These are phyloP conservation scores for Lordiphosa fenestrarum DNA, from an alignment of 2,888 invertebrate species.

Conservation along the genomic window DNA sequence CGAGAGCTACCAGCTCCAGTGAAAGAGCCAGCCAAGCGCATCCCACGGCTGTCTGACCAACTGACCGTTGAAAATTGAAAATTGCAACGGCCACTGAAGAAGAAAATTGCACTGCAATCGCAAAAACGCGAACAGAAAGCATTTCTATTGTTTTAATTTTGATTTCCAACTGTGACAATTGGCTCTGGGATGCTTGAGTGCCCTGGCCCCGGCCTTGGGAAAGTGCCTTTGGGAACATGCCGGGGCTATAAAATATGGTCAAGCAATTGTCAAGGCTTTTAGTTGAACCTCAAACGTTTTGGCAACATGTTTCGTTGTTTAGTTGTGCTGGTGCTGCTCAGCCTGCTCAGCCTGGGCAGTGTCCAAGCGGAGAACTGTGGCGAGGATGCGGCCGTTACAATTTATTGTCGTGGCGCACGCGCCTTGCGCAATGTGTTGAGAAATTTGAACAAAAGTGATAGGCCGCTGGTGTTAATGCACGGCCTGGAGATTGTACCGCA, in stretches of 20 bases:
- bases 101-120: constrained; percentile 69
- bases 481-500: constrained; percentile 78
- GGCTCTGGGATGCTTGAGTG: constrained; percentile 55
- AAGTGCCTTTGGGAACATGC: constrained; percentile 44
- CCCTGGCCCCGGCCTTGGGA: constrained; percentile 53
- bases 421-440: constrained; percentile 82
- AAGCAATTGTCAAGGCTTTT: constrained; percentile 54
- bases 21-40: constrained; percentile 40
- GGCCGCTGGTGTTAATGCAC: constrained; percentile 75
- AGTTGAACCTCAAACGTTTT: constrained; percentile 56
- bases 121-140: constrained; percentile 56
- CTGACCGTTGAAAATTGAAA: constrained; percentile 77
- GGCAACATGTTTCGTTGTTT: constrained; percentile 47
- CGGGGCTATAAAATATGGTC: constrained; percentile 62
- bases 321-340: constrained; percentile 27
- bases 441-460: constrained; percentile 80
- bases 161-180: constrained; percentile 67
- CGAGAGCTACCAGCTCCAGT: constrained; percentile 32
- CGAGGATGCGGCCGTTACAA: constrained; percentile 55
- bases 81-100: constrained; percentile 72
- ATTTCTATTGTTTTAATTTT: constrained; percentile 55
- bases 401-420: constrained; percentile 81
- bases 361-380: constrained; percentile 46
- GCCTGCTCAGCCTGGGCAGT: constrained; percentile 34
- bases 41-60: constrained; percentile 63